Evolutionary conservation across 2,113 vertebrate genomes (phyloP).

Genomic region (Bothrops jararaca): DNA sequence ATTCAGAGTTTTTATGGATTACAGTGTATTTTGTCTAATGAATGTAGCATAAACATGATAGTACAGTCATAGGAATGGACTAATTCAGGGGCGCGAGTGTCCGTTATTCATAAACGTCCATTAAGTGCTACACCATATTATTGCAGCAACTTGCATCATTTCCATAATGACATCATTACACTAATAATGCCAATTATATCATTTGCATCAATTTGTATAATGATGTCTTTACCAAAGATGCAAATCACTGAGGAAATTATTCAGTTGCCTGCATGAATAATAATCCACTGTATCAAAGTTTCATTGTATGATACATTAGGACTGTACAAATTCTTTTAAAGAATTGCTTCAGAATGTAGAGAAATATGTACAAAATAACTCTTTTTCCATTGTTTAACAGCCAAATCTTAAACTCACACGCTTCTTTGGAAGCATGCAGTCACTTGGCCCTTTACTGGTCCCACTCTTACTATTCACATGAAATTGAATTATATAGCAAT

Average conservation of each 20-base stretch:
- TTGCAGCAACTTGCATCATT: neutral
- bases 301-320: neutral
- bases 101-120: neutral
- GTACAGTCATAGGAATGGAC: neutral
- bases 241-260: neutral
- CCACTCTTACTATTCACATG: neutral
- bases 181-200: neutral
- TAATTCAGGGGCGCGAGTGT: neutral
- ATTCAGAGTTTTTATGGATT: neutral
- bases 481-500: constrained; percentile 54
- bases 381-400: neutral
- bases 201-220: neutral
- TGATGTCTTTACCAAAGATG: neutral
- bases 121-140: neutral
- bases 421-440: neutral
- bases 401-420: neutral
- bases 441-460: neutral
- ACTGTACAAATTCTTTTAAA: neutral
- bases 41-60: neutral
- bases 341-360: neutral
- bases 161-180: neutral
- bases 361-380: neutral
- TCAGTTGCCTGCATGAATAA: neutral
- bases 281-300: neutral
- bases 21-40: neutral